Evolutionary conservation across 2,113 vertebrate genomes (phyloP).

Genomic region (Saimiri boliviensis): DNA sequence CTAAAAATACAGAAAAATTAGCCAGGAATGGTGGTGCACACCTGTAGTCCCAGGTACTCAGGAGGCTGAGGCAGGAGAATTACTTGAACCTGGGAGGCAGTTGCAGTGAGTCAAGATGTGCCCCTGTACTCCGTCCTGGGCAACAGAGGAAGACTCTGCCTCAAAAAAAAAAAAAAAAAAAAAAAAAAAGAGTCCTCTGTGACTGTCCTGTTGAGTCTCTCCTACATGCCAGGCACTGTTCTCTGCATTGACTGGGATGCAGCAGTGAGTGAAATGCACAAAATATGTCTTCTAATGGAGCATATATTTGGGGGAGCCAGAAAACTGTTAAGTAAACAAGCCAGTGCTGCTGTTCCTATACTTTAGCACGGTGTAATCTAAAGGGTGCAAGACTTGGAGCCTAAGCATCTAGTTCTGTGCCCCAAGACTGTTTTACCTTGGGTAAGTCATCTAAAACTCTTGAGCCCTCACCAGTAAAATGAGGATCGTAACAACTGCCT

Average conservation of each 20-base stretch:
- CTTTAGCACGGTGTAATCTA: background rate
- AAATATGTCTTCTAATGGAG: background rate
- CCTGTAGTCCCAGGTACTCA: too few species aligned
- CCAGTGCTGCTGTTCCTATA: fast-evolving
- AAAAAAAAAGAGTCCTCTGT: fast-evolving
- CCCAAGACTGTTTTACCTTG: background rate
- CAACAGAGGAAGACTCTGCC: too few species aligned
- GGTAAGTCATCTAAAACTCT: background rate
- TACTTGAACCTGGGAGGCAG: too few species aligned
- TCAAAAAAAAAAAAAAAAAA: too few species aligned
- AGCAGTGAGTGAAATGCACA: too few species aligned
- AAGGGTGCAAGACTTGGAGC: background rate
- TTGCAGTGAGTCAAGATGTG: too few species aligned
- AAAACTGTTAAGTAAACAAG: background rate
- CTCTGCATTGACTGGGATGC: fast-evolving
- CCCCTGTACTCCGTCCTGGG: too few species aligned
- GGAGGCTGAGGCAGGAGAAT: too few species aligned
- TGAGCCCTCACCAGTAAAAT: background rate
- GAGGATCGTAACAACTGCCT: background rate
- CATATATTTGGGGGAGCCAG: background rate
- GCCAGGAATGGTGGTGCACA: too few species aligned
- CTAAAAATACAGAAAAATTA: too few species aligned
- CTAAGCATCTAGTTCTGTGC: background rate
- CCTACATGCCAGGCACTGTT: background rate
- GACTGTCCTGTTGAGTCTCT: background rate